Conservation (phyloP, 1,140 invertebrate genomes). For the Carposina sasakii region DNA sequence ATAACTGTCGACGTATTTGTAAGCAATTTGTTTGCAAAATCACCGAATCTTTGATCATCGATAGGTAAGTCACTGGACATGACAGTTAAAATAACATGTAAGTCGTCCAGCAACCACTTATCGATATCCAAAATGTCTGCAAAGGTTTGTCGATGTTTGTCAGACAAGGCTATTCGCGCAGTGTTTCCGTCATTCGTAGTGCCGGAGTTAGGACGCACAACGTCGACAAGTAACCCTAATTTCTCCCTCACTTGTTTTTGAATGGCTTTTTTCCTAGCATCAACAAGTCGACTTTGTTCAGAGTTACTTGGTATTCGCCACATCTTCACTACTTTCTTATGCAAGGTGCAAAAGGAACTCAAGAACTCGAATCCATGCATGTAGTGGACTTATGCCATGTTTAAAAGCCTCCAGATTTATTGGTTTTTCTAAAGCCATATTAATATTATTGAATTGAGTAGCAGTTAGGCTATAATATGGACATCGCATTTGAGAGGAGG, state of each 20-base stretch:
- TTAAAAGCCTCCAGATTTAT: background rate
- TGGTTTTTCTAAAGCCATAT: background rate
- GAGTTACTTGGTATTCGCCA: constrained; percentile 1
- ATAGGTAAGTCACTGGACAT: background rate
- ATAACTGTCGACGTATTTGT: constrained; percentile 3
- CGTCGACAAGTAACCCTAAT: constrained; percentile 3
- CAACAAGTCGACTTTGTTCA: background rate
- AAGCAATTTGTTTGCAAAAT: constrained; percentile 3
- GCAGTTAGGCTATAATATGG: constrained; percentile 1
- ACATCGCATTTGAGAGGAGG: constrained; percentile 6
- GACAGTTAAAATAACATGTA: background rate
- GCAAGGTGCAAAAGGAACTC: constrained; percentile 7
- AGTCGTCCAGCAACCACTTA: constrained; percentile 2
- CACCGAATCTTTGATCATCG: background rate
- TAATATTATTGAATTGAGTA: constrained; percentile 2
- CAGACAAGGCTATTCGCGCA: constrained; percentile 6
- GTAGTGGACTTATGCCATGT: constrained; percentile 4
- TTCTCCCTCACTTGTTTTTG: constrained; percentile 1
- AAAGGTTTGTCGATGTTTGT: constrained; percentile 1
- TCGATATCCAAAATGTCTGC: constrained; percentile 7
- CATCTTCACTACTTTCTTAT: constrained; percentile 1
- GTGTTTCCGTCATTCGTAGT: constrained; percentile 11
- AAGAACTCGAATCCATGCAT: constrained; percentile 7
- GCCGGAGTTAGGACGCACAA: constrained; percentile 4
- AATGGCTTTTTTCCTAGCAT: constrained; percentile 2